Conservation (phyloP, 53 echinoderm and acorn worm genomes). For the Patiria pectinifera region DNA sequence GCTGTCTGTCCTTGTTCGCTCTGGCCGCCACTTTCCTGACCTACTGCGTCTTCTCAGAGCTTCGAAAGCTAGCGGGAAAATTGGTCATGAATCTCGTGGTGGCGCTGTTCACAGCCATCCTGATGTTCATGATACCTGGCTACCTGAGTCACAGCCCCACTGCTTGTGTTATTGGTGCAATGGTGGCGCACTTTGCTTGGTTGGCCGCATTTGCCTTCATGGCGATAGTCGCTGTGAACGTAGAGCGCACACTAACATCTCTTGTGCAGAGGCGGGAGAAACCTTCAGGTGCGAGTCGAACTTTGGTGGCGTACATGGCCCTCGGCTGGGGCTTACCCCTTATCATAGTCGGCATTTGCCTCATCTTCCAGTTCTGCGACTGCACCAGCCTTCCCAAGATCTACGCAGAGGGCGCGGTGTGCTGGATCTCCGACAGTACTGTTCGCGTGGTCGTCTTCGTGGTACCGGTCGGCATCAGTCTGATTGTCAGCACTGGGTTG, state of each 20-base stretch:
- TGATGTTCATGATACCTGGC: conserved; percentile 20
- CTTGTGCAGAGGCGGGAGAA: neutral
- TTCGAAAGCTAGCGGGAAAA: conserved; percentile 51
- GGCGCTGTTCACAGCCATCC: conserved; percentile 38
- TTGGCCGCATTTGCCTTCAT: conserved; percentile 56
- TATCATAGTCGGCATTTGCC: conserved; percentile 8
- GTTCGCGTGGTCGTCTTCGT: conserved; percentile 44
- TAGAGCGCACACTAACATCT: conserved; percentile 26
- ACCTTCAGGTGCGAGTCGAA: neutral
- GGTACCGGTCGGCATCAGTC: conserved; percentile 19
- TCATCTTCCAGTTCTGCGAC: conserved; percentile 33
- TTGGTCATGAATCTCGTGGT: conserved; percentile 49
- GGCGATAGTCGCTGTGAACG: conserved; percentile 36
- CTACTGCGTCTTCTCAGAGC: conserved; percentile 35
- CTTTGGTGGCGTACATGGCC: neutral
- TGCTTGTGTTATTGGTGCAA: conserved; percentile 33
- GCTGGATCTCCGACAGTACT: conserved; percentile 23
- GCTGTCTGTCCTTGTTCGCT: conserved; percentile 49
- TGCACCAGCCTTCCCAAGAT: conserved; percentile 12
- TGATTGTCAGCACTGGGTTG: conserved; percentile 1
- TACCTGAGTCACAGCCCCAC: neutral
- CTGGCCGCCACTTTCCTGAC: conserved; percentile 56
- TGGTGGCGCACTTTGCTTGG: conserved; percentile 53
- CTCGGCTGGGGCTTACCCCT: conserved; percentile 49
- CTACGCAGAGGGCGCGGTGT: conserved; percentile 11